These are phyloP conservation scores for Drosophila rellima DNA, from an alignment of 2,888 invertebrate species.

Conservation along the genomic window DNA sequence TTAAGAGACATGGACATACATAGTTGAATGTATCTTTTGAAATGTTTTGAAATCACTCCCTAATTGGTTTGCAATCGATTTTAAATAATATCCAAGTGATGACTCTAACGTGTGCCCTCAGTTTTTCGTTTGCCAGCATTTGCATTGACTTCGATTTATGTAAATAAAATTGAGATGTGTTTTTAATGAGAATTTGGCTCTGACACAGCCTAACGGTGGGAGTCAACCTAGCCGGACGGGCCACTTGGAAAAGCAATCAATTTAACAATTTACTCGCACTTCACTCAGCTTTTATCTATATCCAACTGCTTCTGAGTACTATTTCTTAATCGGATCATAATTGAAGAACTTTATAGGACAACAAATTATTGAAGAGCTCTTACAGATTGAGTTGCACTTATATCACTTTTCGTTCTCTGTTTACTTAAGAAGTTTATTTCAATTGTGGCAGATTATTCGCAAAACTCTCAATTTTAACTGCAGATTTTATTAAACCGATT, in stretches of 20 bases:
- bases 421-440: neutral
- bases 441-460: neutral
- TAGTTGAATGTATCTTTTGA: conserved; percentile 22
- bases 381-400: neutral
- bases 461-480: neutral
- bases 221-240: conserved; percentile 9
- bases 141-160: conserved; percentile 59
- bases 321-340: conserved; percentile 11
- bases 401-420: neutral
- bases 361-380: neutral
- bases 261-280: conserved; percentile 23
- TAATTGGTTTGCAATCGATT: conserved; percentile 72
- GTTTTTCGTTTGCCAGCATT: conserved; percentile 17
- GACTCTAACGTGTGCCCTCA: conserved; percentile 11
- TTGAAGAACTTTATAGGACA: neutral
- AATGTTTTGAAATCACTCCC: conserved; percentile 54
- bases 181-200: conserved; percentile 66
- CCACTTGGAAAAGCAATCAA: conserved; percentile 18
- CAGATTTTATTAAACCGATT: neutral
- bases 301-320: neutral
- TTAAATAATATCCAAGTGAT: conserved; percentile 46
- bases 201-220: conserved; percentile 29
- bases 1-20: conserved; percentile 17
- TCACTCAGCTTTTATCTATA: neutral
- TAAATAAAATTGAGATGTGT: conserved; percentile 70